A percentile compares a stretch with the other conserved stretches of the same genome.
These are phyloP conservation scores for Copidosoma floridanum DNA, from an alignment of 1,140 invertebrate species.

Conservation along the genomic window DNA sequence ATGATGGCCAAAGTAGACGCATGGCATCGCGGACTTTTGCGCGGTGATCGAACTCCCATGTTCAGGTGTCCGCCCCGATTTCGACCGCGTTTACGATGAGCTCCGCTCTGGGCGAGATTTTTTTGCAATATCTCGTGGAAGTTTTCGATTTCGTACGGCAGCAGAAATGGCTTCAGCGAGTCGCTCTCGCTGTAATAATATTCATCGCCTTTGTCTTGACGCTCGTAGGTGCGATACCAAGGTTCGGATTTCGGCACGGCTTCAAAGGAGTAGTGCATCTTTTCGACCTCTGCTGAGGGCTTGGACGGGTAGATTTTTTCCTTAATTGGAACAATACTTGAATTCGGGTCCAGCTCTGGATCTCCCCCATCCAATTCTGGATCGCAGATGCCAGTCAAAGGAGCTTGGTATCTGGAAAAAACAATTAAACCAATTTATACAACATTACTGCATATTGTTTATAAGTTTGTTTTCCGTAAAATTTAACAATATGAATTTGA, in stretches of 20 bases:
- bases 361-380: neutral
- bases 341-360: neutral
- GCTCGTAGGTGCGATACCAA: conserved; percentile 75
- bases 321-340: conserved; percentile 15
- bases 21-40: conserved; percentile 82
- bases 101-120: conserved; percentile 26
- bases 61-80: conserved; percentile 39
- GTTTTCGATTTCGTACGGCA: conserved; percentile 74
- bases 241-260: conserved; percentile 68
- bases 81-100: conserved; percentile 37
- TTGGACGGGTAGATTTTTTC: conserved; percentile 50
- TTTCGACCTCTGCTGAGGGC: conserved; percentile 62
- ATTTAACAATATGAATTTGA: neutral
- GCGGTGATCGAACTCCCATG: conserved; percentile 60
- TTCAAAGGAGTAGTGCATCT: conserved; percentile 75
- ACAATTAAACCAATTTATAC: neutral
- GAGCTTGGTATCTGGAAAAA: conserved; percentile 41
- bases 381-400: conserved; percentile 42
- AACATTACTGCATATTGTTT: neutral
- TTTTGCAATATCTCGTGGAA: conserved; percentile 45
- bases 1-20: conserved; percentile 81
- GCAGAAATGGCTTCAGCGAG: conserved; percentile 61
- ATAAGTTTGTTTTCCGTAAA: neutral
- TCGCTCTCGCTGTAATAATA: conserved; percentile 55
- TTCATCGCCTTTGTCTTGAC: conserved; percentile 70